A percentile compares a stretch with the other conserved stretches of the same genome.
phyloP scores from a whole-genome alignment of 2,888 invertebrate species.

The Eupsilia transversa region DNA sequence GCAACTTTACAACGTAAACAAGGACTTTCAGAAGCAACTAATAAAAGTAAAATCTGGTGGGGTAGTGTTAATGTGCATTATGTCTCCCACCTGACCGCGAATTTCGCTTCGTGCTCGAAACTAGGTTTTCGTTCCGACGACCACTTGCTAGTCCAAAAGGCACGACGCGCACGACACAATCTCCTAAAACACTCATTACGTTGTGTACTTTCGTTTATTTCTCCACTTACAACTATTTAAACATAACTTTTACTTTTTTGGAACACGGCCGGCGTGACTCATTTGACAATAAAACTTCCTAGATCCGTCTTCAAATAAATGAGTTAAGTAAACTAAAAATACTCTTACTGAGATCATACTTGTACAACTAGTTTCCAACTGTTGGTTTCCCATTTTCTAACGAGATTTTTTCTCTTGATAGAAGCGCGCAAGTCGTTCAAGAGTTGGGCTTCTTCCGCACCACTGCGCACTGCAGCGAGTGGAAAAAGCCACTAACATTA shows the following conservation, averaged over 20 bases:
- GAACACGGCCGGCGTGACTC: conserved; percentile 77
- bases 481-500: conserved; percentile 78
- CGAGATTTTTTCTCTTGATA: conserved; percentile 84
- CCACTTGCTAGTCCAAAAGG: conserved; percentile 62
- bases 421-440: conserved; percentile 70
- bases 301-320: conserved; percentile 62
- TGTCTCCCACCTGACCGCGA: conserved; percentile 72
- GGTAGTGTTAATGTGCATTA: conserved; percentile 59
- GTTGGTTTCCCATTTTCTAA: conserved; percentile 89
- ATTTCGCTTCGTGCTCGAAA: conserved; percentile 73
- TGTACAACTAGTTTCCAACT: conserved; percentile 81
- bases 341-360: conserved; percentile 76
- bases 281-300: conserved; percentile 59
- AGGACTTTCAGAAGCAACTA: conserved; percentile 35
- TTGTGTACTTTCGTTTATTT: conserved; percentile 72
- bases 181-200: conserved; percentile 62
- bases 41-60: conserved; percentile 41
- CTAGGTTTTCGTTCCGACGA: conserved; percentile 71
- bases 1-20: conserved; percentile 38
- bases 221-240: conserved; percentile 72
- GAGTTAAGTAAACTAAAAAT: conserved; percentile 72
- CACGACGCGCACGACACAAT: conserved; percentile 62
- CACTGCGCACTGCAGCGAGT: conserved; percentile 71
- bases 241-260: conserved; percentile 82
- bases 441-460: conserved; percentile 77